Evolutionary conservation across 2,888 invertebrate species (phyloP).

Genomic region (Lydus trimaculatus): DNA sequence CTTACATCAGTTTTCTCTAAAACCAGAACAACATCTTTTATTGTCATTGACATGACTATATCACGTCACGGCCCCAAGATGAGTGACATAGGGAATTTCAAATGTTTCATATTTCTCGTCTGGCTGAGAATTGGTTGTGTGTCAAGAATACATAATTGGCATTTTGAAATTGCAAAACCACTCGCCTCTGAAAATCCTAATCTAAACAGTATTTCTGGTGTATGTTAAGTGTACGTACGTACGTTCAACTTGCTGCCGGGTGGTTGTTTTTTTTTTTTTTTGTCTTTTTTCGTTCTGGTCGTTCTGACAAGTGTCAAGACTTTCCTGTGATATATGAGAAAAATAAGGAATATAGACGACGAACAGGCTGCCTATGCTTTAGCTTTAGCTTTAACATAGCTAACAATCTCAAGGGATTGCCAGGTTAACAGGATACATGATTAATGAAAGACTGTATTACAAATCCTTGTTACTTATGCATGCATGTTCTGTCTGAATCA

Average conservation of each 20-base stretch:
- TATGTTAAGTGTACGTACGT: not conserved
- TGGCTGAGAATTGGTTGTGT: conserved; percentile 59
- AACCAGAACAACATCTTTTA: not conserved
- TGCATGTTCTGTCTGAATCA: conserved; percentile 33
- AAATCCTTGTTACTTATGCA: conserved; percentile 35
- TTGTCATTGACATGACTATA: conserved; percentile 32
- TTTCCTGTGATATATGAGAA: conserved; percentile 59
- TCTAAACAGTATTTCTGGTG: conserved; percentile 33
- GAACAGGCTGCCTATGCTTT: conserved; percentile 37
- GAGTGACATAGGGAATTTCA: conserved; percentile 56
- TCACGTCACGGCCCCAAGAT: conserved; percentile 41
- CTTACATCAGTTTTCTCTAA: not conserved
- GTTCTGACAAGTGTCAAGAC: conserved; percentile 56
- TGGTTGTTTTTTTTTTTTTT: too few species aligned
- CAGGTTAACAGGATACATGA: conserved; percentile 55
- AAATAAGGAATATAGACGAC: conserved; percentile 55
- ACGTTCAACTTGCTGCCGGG: not conserved
- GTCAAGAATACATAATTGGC: conserved; percentile 60
- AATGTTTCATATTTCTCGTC: conserved; percentile 59
- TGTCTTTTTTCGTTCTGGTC: conserved; percentile 36
- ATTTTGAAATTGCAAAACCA: conserved; percentile 55
- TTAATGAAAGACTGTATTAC: conserved; percentile 46
- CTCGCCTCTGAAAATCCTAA: conserved; percentile 40
- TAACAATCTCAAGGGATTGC: conserved; percentile 43
- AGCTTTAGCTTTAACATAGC: conserved; percentile 9